Percentiles rank a stretch among this genome's conserved stretches.
These are phyloP conservation scores for Carapus acus DNA, from an alignment of 2,797 vertebrate genomes.

Conservation along the genomic window DNA sequence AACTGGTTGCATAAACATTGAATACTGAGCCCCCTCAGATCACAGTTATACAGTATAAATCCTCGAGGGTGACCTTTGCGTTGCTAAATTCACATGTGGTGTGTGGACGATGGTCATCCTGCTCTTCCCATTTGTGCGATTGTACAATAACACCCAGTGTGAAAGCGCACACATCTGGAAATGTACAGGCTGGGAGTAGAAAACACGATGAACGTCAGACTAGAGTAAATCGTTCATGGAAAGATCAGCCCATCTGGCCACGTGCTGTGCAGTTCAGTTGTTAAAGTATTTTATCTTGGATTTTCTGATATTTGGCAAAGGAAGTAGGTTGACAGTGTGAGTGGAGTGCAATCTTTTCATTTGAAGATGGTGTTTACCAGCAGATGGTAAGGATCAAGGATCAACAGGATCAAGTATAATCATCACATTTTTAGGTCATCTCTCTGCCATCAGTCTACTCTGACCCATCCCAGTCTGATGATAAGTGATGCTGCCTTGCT, in stretches of 20 bases:
- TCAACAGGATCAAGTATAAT: not conserved
- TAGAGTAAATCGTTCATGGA: constrained; percentile 29
- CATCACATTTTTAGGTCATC: constrained; percentile 2
- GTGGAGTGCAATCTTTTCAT: too few relatives aligned
- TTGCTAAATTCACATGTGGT: constrained; percentile 21
- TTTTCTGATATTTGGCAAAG: not conserved
- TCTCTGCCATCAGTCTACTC: constrained; percentile 5
- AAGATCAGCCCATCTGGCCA: constrained; percentile 17
- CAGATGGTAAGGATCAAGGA: too few relatives aligned
- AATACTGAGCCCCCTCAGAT: constrained; percentile 22
- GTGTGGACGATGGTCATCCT: constrained; percentile 35
- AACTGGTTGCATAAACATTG: constrained; percentile 43
- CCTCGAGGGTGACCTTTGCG: constrained; percentile 39
- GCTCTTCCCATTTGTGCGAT: constrained; percentile 43
- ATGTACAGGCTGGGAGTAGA: constrained; percentile 16
- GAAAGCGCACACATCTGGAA: constrained; percentile 54
- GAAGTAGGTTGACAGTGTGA: too few relatives aligned
- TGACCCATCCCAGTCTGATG: constrained; percentile 22
- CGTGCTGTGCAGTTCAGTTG: constrained; percentile 18
- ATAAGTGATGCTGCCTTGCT: constrained; percentile 38
- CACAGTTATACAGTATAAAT: constrained; percentile 45
- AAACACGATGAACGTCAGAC: constrained; percentile 38
- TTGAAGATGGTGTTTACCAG: too few relatives aligned
- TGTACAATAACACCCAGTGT: constrained; percentile 44
- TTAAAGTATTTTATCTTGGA: constrained; percentile 23